Conservation (phyloP, 2,113 vertebrate species). For the Pungitius pungitius region DNA sequence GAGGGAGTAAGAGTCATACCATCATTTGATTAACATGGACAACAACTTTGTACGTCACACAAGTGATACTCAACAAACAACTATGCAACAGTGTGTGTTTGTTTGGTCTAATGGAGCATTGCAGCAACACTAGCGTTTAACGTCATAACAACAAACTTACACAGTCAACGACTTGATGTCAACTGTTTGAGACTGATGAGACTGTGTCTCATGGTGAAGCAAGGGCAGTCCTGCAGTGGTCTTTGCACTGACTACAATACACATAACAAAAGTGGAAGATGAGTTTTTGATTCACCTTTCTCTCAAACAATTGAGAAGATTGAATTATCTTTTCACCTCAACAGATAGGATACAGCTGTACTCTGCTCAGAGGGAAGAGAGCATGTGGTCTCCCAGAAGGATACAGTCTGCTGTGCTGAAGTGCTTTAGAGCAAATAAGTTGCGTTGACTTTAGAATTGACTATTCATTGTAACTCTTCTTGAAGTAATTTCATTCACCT, state of each 20-base stretch:
- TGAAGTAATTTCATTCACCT: neutral
- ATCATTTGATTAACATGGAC: neutral
- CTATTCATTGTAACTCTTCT: neutral
- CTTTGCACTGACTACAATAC: neutral
- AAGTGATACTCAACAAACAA: neutral
- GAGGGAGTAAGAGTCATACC: neutral
- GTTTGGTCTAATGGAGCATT: slow-evolving; percentile 8
- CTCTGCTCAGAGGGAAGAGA: slow-evolving; percentile 16
- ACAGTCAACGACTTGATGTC: slow-evolving; percentile 10
- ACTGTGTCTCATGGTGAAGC: slow-evolving; percentile 26
- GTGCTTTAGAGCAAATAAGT: neutral
- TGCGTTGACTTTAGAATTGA: neutral
- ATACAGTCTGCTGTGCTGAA: neutral
- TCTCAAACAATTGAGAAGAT: neutral
- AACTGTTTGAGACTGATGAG: too few relatives aligned
- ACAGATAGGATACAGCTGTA: neutral
- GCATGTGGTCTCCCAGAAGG: too few relatives aligned
- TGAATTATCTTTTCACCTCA: neutral
- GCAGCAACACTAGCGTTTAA: neutral
- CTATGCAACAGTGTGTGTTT: slow-evolving; percentile 16
- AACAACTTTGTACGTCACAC: neutral
- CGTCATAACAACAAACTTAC: neutral
- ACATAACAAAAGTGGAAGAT: neutral
- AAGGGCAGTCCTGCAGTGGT: neutral
- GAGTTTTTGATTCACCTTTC: neutral